phyloP scores from a whole-genome alignment of 2,113 vertebrate species.

The Pagrus major region DNA sequence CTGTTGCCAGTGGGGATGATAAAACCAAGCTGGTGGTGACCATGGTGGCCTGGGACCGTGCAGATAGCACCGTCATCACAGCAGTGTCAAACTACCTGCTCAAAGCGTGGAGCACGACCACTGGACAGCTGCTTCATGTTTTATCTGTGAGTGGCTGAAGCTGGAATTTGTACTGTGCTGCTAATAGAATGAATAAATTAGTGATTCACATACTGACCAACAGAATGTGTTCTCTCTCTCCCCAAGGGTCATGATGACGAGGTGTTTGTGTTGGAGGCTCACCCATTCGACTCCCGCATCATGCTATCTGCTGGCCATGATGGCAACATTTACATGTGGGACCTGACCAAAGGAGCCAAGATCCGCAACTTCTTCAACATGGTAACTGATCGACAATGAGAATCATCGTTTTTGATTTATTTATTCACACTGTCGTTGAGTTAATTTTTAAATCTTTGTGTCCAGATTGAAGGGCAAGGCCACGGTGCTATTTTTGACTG shows the following conservation, averaged over 20 bases:
- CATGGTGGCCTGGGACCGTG: constrained; percentile 98
- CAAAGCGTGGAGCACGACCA: constrained; percentile 94
- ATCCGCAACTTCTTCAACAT: constrained; percentile 99
- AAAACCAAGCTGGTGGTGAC: constrained; percentile 97
- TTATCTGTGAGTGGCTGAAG: constrained; percentile 88
- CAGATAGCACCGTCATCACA: constrained; percentile 92
- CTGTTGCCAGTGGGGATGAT: constrained; percentile 87
- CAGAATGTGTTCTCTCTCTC: neutral
- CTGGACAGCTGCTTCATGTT: constrained; percentile 93
- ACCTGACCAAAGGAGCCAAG: constrained; percentile 93
- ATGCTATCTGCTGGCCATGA: constrained; percentile 97
- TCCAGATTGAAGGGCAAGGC: constrained; percentile 98
- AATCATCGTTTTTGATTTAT: neutral
- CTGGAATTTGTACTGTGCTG: neutral
- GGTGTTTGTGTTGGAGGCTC: constrained; percentile 96
- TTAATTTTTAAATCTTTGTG: constrained; percentile 21
- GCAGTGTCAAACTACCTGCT: constrained; percentile 97
- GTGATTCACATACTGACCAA: neutral
- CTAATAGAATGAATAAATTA: neutral
- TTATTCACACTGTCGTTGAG: neutral
- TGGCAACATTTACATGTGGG: constrained; percentile 98
- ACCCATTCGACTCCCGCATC: constrained; percentile 96
- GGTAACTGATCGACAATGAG: constrained; percentile 82
- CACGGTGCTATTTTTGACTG: constrained; percentile 98
- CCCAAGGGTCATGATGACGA: constrained; percentile 96